Conservation (phyloP, 2,888 invertebrate genomes). For the Gastracanthus pulcherrimus region DNA sequence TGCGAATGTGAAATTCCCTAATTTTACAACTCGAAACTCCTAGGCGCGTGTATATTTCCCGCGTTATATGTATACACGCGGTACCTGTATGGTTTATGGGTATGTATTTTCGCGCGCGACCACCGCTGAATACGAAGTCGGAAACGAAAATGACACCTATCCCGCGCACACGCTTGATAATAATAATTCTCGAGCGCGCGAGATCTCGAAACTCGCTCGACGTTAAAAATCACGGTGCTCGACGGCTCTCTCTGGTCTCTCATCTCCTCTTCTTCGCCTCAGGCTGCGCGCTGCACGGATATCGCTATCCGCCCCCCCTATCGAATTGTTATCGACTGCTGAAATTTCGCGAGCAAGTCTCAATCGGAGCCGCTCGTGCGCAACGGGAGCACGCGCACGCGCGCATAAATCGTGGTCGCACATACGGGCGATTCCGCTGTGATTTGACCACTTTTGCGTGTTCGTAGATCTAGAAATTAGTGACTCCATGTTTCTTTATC, state of each 20-base stretch:
- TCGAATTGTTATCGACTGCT: slow-evolving; percentile 3
- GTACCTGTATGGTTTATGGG: too few relatives aligned
- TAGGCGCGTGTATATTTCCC: background rate
- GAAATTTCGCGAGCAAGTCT: slow-evolving; percentile 7
- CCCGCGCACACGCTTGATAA: background rate
- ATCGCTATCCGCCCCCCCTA: background rate
- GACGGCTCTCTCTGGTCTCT: background rate
- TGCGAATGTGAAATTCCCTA: background rate
- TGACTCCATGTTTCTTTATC: too few relatives aligned
- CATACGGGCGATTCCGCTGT: too few relatives aligned
- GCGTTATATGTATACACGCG: background rate
- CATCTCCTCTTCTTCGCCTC: too few relatives aligned
- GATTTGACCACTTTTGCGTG: too few relatives aligned
- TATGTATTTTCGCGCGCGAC: background rate
- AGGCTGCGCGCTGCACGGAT: background rate
- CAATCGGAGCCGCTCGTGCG: slow-evolving; percentile 5
- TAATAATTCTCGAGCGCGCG: background rate
- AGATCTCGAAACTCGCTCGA: background rate
- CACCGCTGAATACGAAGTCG: too few relatives aligned
- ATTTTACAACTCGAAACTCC: background rate
- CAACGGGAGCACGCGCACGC: too few relatives aligned
- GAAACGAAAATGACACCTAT: background rate
- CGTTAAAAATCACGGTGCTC: background rate
- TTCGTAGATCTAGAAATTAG: too few relatives aligned
- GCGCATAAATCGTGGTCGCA: background rate